Conservation (phyloP, 2,113 vertebrate genomes). For the Papio anubis region DNA sequence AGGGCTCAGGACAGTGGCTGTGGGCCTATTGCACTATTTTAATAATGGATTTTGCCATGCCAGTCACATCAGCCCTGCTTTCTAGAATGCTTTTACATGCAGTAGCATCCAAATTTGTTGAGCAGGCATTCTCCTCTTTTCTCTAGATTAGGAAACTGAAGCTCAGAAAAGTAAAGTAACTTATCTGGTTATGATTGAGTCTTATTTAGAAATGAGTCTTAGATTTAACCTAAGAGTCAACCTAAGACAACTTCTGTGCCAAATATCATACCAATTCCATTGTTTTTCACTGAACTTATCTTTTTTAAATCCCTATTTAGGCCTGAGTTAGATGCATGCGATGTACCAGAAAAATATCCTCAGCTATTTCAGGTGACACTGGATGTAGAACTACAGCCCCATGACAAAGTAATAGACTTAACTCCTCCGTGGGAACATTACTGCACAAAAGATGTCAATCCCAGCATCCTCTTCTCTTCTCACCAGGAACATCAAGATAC, state of each 20-base stretch:
- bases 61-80: neutral
- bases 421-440: conserved; percentile 99
- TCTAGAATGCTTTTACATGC: neutral
- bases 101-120: neutral
- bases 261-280: neutral
- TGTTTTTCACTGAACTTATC: neutral
- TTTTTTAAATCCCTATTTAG: conserved; percentile 80
- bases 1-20: neutral
- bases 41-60: neutral
- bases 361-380: conserved; percentile 95
- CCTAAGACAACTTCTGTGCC: neutral
- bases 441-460: conserved; percentile 94
- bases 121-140: neutral
- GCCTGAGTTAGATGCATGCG: conserved; percentile 96
- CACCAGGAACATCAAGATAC: conserved; percentile 97
- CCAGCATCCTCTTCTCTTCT: conserved; percentile 95
- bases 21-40: neutral
- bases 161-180: neutral
- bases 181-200: neutral
- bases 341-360: conserved; percentile 98
- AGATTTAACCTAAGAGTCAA: neutral
- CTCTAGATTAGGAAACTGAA: neutral
- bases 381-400: conserved; percentile 94
- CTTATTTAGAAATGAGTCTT: neutral
- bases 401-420: conserved; percentile 94